A percentile compares a stretch with the other conserved stretches of the same genome.
Conservation (phyloP, 2,888 invertebrate species). For the Eretmocerus hayati region DNA sequence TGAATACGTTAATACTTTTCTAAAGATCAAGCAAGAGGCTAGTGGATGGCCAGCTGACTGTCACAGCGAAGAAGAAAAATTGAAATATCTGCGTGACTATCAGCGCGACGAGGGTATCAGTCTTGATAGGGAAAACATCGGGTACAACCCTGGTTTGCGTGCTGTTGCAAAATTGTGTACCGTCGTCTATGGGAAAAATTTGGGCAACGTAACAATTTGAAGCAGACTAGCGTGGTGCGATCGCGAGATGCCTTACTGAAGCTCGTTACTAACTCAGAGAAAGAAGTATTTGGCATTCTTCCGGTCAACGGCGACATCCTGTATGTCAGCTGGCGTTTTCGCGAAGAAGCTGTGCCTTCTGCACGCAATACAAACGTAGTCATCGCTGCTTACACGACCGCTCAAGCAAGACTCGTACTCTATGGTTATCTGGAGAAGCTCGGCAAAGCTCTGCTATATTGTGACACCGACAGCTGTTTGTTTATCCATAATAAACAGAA, state of each 20-base stretch:
- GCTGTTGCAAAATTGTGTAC: slow-evolving; percentile 8
- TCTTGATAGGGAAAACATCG: slow-evolving; percentile 4
- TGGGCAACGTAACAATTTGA: slow-evolving; percentile 7
- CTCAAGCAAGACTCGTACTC: slow-evolving; percentile 24
- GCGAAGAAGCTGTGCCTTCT: no score
- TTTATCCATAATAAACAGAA: no score
- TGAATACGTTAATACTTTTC: slow-evolving; percentile 17
- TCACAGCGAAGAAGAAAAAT: slow-evolving; percentile 2
- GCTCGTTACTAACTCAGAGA: no score
- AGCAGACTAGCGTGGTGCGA: slow-evolving; percentile 2
- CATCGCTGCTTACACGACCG: slow-evolving; percentile 8
- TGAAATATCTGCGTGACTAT: slow-evolving; percentile 5
- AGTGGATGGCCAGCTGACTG: slow-evolving; percentile 18
- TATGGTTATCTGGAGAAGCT: slow-evolving; percentile 35
- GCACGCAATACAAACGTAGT: slow-evolving; percentile 2
- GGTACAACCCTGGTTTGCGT: slow-evolving; percentile 12
- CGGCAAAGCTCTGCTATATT: no score
- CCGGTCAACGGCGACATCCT: not conserved
- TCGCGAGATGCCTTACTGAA: no score
- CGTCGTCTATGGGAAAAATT: slow-evolving; percentile 16
- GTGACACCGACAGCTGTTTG: no score
- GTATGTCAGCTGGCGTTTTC: no score
- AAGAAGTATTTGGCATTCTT: no score
- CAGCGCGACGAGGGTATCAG: not conserved
- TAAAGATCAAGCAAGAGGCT: slow-evolving; percentile 20